Evolutionary conservation across 2,113 vertebrate genomes (phyloP), one percentile per base, ranked within the genome.

Genomic region (Anas platyrhynchos): DNA sequence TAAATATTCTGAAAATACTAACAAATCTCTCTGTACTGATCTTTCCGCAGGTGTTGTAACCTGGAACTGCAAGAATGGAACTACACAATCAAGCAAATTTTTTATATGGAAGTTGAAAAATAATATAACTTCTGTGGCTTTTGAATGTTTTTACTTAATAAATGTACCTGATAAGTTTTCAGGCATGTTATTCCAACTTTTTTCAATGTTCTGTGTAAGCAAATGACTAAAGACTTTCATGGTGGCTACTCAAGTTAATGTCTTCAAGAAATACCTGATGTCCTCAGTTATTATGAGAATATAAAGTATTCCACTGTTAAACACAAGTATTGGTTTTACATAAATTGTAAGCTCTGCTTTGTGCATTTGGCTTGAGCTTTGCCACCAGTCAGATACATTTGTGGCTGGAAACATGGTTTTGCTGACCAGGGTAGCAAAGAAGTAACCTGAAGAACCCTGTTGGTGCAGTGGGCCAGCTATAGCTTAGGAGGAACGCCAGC

Each of bases 11-110:
- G 43, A 67, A 80, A 36, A 26, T 66, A 21, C 21, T 96, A 83
- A 95, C 36, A 48, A 31, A 61, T 21, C 65, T 86, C 3, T 83
- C 66, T 83, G 16, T 88, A 1, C 32, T 66, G 43, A 7, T 96
- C 54, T 96, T 76, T 96, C 50, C 59, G 23, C 71, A 96, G 96
- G 65, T 96, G 32, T 6, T 84, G 73, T 77, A 87, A 85, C 41
- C 74, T 93, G 69, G 68, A 78, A 55, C 22, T 88, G 15, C 15
- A 58, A 68, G 27, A 21, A 68, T 1, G 11, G 46, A 48, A 48
- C 61, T 85, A 50, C 18, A 32, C 69, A 76, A 43, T 50, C 4
- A 25, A 84, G 23, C 20, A 55, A 16, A 3, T 76, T 59, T 29
- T 46, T 73, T 43, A 25, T 65, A 18, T 25, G 25, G 41, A 91